Percentiles rank a stretch among this genome's conserved stretches.
Evolutionary conservation across 37 sponge, comb jelly and placozoan genomes (phyloP).

Genomic region (Aplysina aerophoba): DNA sequence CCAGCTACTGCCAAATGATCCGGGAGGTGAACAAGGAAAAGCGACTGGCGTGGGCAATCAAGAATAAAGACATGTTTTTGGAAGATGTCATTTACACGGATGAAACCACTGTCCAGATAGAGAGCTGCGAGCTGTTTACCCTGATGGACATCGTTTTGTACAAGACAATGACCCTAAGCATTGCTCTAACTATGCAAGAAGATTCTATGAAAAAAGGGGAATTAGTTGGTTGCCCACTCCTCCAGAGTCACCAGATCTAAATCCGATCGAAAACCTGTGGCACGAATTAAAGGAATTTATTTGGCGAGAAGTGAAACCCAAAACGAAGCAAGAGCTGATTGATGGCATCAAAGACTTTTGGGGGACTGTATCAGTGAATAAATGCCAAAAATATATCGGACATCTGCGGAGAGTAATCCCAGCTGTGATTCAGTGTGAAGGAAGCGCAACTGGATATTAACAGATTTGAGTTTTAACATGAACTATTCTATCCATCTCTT

Average conservation of each 20-base stretch:
- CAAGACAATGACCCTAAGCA: slow-evolving; percentile 54
- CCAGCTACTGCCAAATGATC: slow-evolving; percentile 37
- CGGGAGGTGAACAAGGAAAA: slow-evolving; percentile 32
- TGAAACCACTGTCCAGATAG: no score
- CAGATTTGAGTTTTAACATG: background rate
- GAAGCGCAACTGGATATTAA: slow-evolving; percentile 44
- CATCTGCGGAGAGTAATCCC: slow-evolving; percentile 35
- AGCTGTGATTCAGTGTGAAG: slow-evolving; percentile 27
- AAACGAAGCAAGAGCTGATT: slow-evolving; percentile 26
- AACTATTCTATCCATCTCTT: no score
- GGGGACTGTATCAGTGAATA: slow-evolving; percentile 18
- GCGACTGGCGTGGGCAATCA: slow-evolving; percentile 33
- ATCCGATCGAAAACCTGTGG: slow-evolving; percentile 51
- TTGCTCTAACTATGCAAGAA: slow-evolving; percentile 4
- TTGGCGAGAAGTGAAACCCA: slow-evolving; percentile 41
- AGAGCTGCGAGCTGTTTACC: no score
- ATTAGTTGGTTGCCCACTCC: slow-evolving; percentile 56
- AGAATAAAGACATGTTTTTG: no score
- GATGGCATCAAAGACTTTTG: slow-evolving; percentile 34
- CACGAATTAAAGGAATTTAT: slow-evolving; percentile 38
- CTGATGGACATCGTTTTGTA: slow-evolving; percentile 25
- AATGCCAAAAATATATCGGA: slow-evolving; percentile 32
- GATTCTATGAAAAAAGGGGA: slow-evolving; percentile 7
- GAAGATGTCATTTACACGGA: no score
- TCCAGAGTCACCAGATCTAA: slow-evolving; percentile 43